A percentile compares a stretch with the other conserved stretches of the same genome.
These are phyloP conservation scores for Galeopsomyia nigrocyanea DNA, from an alignment of 2,888 invertebrate species.

Conservation along the genomic window DNA sequence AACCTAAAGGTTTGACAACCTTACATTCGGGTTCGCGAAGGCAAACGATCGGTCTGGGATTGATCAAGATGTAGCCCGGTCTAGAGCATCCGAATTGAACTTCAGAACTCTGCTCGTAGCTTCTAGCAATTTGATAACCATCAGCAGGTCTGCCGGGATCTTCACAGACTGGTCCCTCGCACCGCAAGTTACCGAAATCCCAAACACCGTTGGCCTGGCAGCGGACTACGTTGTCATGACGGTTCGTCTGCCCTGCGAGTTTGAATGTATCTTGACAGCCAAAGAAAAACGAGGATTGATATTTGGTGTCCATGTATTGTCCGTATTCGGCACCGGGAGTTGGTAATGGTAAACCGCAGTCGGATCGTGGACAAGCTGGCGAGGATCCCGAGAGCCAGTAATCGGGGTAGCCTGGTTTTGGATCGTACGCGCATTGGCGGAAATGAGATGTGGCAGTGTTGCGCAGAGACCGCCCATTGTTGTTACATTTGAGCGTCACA, in stretches of 20 bases:
- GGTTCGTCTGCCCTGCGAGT: slow-evolving; percentile 90
- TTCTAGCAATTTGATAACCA: slow-evolving; percentile 86
- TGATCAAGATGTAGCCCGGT: slow-evolving; percentile 93
- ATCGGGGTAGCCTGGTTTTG: slow-evolving; percentile 88
- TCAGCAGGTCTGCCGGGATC: slow-evolving; percentile 96
- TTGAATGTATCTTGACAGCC: slow-evolving; percentile 97
- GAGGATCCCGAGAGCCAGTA: slow-evolving; percentile 91
- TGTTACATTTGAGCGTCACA: slow-evolving; percentile 86
- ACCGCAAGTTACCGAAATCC: slow-evolving; percentile 96
- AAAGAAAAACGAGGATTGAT: slow-evolving; percentile 94
- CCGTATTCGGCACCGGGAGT: slow-evolving; percentile 96
- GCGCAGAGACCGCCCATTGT: slow-evolving; percentile 82
- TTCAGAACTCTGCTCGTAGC: slow-evolving; percentile 91
- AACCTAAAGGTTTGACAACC: slow-evolving; percentile 90
- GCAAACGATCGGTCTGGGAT: slow-evolving; percentile 91
- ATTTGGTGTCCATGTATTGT: slow-evolving; percentile 87
- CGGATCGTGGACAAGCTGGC: slow-evolving; percentile 89
- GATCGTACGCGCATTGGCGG: slow-evolving; percentile 96
- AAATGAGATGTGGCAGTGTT: slow-evolving; percentile 87
- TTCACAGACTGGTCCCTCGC: slow-evolving; percentile 97
- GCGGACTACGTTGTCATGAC: slow-evolving; percentile 90
- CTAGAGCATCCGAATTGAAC: slow-evolving; percentile 91
- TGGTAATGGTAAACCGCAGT: slow-evolving; percentile 92
- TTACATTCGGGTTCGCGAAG: slow-evolving; percentile 94
- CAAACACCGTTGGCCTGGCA: slow-evolving; percentile 94